Evolutionary conservation across 2,888 invertebrate genomes (phyloP).

Genomic region (Lysandra coridon): DNA sequence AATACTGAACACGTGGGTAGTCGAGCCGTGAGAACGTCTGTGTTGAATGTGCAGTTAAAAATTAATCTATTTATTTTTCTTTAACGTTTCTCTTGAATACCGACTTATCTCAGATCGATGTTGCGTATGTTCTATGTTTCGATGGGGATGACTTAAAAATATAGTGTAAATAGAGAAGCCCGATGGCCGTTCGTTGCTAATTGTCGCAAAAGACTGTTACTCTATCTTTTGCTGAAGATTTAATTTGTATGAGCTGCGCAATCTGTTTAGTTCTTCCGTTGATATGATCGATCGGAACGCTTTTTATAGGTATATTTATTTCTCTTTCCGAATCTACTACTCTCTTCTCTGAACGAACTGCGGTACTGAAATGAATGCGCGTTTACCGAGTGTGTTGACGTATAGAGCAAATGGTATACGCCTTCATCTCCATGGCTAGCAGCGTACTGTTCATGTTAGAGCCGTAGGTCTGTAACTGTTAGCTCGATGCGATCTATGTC

Average conservation of each 20-base stretch:
- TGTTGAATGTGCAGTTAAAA: constrained; percentile 79
- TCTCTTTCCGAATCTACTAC: constrained; percentile 75
- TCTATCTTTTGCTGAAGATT: constrained; percentile 80
- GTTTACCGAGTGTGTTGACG: constrained; percentile 72
- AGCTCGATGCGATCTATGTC: constrained; percentile 72
- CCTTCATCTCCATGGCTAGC: constrained; percentile 77
- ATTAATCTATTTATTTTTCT: constrained; percentile 78
- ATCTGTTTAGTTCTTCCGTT: constrained; percentile 79
- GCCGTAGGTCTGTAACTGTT: constrained; percentile 72
- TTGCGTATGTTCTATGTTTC: constrained; percentile 81
- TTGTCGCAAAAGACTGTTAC: constrained; percentile 79
- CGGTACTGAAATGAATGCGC: constrained; percentile 78
- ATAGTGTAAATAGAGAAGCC: constrained; percentile 80
- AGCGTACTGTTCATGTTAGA: constrained; percentile 76
- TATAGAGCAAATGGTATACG: constrained; percentile 74
- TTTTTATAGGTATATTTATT: constrained; percentile 80
- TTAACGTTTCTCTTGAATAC: constrained; percentile 80
- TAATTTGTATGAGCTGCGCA: constrained; percentile 81
- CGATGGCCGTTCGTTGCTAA: constrained; percentile 81
- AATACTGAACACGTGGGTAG: constrained; percentile 76
- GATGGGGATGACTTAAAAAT: constrained; percentile 76
- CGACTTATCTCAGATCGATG: constrained; percentile 79
- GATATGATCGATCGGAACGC: constrained; percentile 72
- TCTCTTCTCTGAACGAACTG: constrained; percentile 74
- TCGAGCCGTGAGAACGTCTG: constrained; percentile 79